These are phyloP conservation scores for Ctena decussata DNA, from an alignment of 2,888 invertebrate genomes.

Conservation along the genomic window DNA sequence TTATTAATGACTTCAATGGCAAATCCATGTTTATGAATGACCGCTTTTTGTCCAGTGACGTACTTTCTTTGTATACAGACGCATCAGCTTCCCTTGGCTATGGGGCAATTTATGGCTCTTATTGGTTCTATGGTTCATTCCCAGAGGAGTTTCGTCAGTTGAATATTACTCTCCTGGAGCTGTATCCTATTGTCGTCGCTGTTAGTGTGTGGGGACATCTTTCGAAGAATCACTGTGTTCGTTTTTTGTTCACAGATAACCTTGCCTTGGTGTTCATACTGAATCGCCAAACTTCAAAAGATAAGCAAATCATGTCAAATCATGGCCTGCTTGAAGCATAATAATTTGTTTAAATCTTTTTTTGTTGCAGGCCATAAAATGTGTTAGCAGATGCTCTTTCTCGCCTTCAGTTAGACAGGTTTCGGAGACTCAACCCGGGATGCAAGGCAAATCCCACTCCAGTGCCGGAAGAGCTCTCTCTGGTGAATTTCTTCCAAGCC, in stretches of 20 bases:
- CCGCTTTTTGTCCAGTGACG: slow-evolving; percentile 4
- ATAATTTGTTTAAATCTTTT: background rate
- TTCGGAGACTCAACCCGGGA: background rate
- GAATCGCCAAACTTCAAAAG: background rate
- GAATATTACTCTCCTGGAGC: slow-evolving; percentile 29
- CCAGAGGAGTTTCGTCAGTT: background rate
- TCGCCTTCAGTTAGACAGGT: background rate
- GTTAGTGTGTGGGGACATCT: slow-evolving; percentile 17
- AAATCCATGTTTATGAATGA: slow-evolving; percentile 15
- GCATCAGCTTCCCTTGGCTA: slow-evolving; percentile 21
- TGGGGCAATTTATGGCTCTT: slow-evolving; percentile 8
- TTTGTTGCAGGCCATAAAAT: background rate
- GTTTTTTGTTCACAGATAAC: slow-evolving; percentile 40
- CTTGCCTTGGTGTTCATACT: background rate
- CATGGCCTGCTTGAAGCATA: background rate
- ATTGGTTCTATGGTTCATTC: slow-evolving; percentile 29
- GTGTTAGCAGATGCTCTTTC: background rate
- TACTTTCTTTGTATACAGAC: slow-evolving; percentile 20
- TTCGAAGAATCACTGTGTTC: slow-evolving; percentile 26
- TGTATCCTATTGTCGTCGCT: slow-evolving; percentile 24
- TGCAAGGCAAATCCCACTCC: background rate
- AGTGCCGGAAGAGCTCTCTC: background rate
- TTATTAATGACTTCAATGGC: slow-evolving; percentile 18
- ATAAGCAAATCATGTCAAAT: background rate
- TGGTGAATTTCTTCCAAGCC: background rate